Evolutionary conservation across 2,113 vertebrate genomes (phyloP).

Genomic region (Indicator indicator): DNA sequence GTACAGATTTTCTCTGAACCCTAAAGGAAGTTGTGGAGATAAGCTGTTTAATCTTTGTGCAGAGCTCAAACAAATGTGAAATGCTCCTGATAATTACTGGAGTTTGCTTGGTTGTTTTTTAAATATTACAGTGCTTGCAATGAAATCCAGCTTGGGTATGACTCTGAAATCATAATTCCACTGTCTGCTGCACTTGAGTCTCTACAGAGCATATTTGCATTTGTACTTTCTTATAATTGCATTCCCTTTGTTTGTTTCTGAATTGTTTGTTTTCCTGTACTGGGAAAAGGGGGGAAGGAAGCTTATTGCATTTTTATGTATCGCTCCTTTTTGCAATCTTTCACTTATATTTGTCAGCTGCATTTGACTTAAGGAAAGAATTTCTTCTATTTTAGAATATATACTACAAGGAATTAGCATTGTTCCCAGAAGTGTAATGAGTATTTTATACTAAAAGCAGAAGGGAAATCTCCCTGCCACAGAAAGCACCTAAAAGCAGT

Average conservation of each 20-base stretch:
- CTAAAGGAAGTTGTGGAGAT: not conserved
- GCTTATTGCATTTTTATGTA: not conserved
- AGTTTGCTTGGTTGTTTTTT: not conserved
- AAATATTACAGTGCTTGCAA: conserved; percentile 20
- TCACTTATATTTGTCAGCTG: conserved; percentile 15
- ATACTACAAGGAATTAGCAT: not conserved
- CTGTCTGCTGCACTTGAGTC: not conserved
- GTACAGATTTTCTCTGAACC: not conserved
- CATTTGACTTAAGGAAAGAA: conserved; percentile 3
- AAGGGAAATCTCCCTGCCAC: not conserved
- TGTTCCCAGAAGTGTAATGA: not conserved
- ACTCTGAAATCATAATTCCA: conserved; percentile 7
- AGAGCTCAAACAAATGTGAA: not conserved
- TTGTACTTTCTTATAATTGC: not conserved
- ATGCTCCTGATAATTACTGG: not conserved
- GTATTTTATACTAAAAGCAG: not conserved
- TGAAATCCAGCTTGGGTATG: conserved; percentile 3
- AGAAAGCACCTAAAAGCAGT: not conserved
- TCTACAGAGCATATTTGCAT: not conserved
- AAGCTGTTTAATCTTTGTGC: not conserved
- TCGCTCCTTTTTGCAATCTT: not conserved
- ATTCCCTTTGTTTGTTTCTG: not conserved
- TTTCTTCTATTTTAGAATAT: not conserved
- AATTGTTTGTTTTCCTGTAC: not conserved
- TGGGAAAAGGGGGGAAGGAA: not conserved